Evolutionary conservation across 1,140 invertebrate species (phyloP).

Genomic region (Centruroides vittatus): DNA sequence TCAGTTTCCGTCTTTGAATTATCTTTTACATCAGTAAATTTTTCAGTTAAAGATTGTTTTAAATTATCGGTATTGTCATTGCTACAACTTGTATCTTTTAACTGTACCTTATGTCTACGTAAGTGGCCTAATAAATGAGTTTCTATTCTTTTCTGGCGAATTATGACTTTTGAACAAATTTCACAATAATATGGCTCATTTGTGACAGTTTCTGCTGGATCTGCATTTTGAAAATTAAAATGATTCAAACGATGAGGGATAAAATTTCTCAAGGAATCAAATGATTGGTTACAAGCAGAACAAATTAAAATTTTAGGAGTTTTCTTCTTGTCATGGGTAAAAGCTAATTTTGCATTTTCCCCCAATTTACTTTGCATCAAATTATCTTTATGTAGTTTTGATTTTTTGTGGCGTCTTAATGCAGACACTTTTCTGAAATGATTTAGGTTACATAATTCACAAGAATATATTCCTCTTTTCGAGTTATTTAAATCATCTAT

Average conservation of each 20-base stretch:
- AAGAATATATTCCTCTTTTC: conserved; percentile 2
- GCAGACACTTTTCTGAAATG: conserved; percentile 6
- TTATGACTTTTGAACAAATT: conserved; percentile 8
- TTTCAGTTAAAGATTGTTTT: neutral
- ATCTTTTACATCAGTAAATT: conserved; percentile 1
- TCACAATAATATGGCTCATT: conserved; percentile 11
- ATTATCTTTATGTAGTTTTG: conserved; percentile 2
- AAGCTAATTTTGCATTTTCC: neutral
- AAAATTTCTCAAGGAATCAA: conserved; percentile 7
- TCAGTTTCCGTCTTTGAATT: conserved; percentile 7
- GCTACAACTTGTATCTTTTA: neutral
- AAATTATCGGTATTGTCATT: neutral
- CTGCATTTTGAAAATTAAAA: conserved; percentile 2
- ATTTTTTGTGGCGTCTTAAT: conserved; percentile 7
- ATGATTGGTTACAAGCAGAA: conserved; percentile 7
- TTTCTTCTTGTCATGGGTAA: neutral
- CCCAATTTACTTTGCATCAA: neutral
- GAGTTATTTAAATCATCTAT: neutral
- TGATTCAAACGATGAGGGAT: conserved; percentile 14
- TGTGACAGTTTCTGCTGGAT: conserved; percentile 2
- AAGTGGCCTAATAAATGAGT: conserved; percentile 13
- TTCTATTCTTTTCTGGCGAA: conserved; percentile 8
- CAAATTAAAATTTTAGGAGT: conserved; percentile 7
- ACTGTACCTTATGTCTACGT: neutral
- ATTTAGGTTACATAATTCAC: conserved; percentile 9